phyloP scores from a whole-genome alignment of 2,888 invertebrate species.

The Monopis laevigella region DNA sequence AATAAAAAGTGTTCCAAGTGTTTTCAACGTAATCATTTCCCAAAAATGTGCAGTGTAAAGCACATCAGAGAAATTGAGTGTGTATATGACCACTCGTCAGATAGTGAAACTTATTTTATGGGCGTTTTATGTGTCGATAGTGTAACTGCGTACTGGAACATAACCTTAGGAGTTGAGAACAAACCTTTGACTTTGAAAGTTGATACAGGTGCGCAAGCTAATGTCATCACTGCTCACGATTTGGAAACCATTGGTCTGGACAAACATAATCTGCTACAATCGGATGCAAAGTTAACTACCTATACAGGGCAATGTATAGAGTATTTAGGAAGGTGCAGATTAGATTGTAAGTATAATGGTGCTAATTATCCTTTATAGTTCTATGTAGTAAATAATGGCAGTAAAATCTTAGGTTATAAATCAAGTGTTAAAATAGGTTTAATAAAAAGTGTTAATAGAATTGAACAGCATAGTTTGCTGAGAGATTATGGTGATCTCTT shows the following conservation, averaged over 20 bases:
- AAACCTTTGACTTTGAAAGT: not conserved
- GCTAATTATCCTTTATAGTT: not conserved
- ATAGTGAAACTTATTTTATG: not conserved
- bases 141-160: conserved; percentile 1
- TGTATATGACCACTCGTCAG: conserved; percentile 29
- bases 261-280: not conserved
- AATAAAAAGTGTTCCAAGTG: not conserved
- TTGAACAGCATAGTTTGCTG: too few relatives aligned
- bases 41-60: not conserved
- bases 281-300: not conserved
- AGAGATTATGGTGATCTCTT: not conserved
- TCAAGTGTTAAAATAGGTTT: not conserved
- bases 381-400: not conserved
- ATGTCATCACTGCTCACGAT: not conserved
- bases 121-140: not conserved
- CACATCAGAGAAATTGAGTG: conserved; percentile 30
- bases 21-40: not conserved
- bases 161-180: not conserved
- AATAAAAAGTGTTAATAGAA: too few relatives aligned
- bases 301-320: not conserved
- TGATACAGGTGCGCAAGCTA: conserved; percentile 4
- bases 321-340: not conserved
- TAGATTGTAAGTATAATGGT: not conserved
- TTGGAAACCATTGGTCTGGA: not conserved
- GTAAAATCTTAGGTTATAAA: not conserved